phyloP scores from a whole-genome alignment of 2,113 vertebrate species.

The Apus apus region DNA sequence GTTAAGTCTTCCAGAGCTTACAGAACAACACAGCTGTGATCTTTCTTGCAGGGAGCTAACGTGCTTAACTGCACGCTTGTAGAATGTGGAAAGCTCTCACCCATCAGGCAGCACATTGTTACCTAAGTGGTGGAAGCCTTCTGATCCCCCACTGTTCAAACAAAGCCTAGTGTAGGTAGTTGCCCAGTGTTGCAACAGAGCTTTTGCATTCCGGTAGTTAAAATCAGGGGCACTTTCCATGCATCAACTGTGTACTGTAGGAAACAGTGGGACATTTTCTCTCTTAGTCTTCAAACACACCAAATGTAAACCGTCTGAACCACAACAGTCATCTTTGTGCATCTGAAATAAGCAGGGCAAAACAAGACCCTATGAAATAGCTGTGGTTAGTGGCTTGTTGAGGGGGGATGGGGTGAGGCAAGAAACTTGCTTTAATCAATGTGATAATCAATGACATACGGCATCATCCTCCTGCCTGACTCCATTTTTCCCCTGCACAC shows the following conservation, averaged over 20 bases:
- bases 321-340: slow-evolving; percentile 75
- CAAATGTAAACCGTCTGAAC: slow-evolving; percentile 78
- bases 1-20: background rate
- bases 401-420: slow-evolving; percentile 53
- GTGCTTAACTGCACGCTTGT: background rate
- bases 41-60: background rate
- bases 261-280: slow-evolving; percentile 45
- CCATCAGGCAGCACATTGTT: background rate
- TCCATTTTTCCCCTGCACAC: slow-evolving; percentile 50
- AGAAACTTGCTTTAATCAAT: slow-evolving; percentile 86
- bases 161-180: background rate
- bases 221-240: slow-evolving; percentile 34
- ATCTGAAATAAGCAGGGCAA: slow-evolving; percentile 74
- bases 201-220: background rate
- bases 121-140: background rate
- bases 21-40: background rate
- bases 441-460: slow-evolving; percentile 84
- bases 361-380: slow-evolving; percentile 76
- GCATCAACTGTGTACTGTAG: background rate
- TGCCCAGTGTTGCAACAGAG: accelerated
- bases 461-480: slow-evolving; percentile 60
- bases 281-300: slow-evolving; percentile 51
- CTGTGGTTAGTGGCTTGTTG: slow-evolving; percentile 83
- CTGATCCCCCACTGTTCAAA: accelerated
- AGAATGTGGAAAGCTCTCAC: background rate